Percentiles rank a stretch among this genome's conserved stretches.
Conservation (phyloP, 2,113 vertebrate species). For the Martes martes region DNA sequence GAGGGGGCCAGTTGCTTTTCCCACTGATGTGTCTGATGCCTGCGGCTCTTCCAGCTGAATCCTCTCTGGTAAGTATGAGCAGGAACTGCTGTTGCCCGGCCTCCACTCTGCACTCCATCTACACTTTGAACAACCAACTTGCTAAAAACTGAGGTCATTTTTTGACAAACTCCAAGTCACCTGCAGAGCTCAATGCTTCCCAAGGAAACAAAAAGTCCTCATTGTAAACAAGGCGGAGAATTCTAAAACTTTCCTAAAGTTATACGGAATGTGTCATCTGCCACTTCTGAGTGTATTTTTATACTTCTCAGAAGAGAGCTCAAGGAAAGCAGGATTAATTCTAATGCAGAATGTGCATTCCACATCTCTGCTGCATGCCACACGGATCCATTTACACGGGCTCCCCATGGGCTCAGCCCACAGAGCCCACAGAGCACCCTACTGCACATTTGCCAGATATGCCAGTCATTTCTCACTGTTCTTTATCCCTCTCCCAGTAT, state of each 20-base stretch:
- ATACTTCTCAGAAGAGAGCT: not conserved
- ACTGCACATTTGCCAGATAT: not conserved
- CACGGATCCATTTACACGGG: rapidly evolving
- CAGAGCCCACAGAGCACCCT: not conserved
- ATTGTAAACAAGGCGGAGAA: not conserved
- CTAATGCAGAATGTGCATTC: not conserved
- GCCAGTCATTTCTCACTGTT: not conserved
- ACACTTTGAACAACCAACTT: not conserved
- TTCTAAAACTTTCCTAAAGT: not conserved
- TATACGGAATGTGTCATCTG: not conserved
- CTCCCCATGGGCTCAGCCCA: not conserved
- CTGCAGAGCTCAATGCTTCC: not conserved
- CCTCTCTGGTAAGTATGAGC: not conserved
- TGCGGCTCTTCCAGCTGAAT: not conserved
- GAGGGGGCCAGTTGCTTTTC: not conserved
- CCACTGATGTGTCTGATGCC: not conserved
- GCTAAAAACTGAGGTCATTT: not conserved
- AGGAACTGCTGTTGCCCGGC: not conserved
- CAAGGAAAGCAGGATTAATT: not conserved
- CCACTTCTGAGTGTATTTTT: not conserved
- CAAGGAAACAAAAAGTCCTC: not conserved
- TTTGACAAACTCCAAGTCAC: not conserved
- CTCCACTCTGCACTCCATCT: not conserved
- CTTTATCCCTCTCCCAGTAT: not conserved
- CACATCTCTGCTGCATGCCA: not conserved